Percentiles rank a stretch among this genome's conserved stretches.
Conservation (phyloP, 35 echinoderm and acorn worm species). For the Hemicentrotus pulcherrimus region DNA sequence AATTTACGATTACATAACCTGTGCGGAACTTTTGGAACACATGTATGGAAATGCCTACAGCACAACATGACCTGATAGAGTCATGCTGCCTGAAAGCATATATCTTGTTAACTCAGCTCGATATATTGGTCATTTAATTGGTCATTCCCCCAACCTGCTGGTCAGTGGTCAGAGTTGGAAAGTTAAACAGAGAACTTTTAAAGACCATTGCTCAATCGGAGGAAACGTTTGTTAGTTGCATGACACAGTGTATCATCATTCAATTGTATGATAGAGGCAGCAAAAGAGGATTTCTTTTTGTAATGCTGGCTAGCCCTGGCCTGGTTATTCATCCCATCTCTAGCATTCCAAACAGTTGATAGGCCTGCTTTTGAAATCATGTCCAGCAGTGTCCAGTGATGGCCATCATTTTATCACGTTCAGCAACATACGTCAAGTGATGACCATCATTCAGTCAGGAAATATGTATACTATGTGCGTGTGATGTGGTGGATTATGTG, state of each 20-base stretch:
- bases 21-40: background rate
- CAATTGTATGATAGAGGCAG: background rate
- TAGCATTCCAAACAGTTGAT: background rate
- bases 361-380: background rate
- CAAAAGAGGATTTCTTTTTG: background rate
- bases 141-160: background rate
- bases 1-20: background rate
- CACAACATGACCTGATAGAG: background rate
- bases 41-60: background rate
- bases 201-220: background rate
- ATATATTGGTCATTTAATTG: too few relatives aligned
- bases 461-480: too few relatives aligned
- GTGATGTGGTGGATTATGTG: too few relatives aligned
- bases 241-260: background rate
- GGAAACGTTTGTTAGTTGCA: background rate
- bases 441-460: background rate
- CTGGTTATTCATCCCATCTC: background rate
- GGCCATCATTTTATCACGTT: background rate
- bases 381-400: background rate
- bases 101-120: background rate
- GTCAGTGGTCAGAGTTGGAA: background rate
- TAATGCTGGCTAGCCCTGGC: background rate
- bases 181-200: background rate
- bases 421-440: background rate
- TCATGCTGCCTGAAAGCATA: background rate